A percentile compares a stretch with the other conserved stretches of the same genome.
Conservation (phyloP, 2,113 vertebrate genomes). For the Pedionomus torquatus region DNA sequence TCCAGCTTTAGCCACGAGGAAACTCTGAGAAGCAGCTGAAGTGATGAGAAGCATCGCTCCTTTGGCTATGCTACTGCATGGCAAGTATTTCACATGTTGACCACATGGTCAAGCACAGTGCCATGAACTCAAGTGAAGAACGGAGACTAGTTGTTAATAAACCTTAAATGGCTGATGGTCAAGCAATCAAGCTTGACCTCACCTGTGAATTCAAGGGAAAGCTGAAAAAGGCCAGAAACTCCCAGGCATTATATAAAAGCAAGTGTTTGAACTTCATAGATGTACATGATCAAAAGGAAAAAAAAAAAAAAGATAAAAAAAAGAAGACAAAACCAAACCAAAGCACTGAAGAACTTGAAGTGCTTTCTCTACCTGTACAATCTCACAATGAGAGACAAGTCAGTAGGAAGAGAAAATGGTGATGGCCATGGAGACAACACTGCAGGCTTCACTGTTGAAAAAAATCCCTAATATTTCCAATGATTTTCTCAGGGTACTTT, state of each 20-base stretch:
- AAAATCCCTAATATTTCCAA: neutral
- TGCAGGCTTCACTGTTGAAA: neutral
- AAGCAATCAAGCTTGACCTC: neutral
- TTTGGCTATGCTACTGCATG: neutral
- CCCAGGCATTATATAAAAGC: neutral
- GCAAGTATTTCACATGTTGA: neutral
- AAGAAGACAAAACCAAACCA: neutral
- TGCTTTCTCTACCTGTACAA: neutral
- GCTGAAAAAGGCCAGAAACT: neutral
- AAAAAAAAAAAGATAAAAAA: neutral
- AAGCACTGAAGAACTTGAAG: neutral
- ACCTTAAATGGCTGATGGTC: neutral
- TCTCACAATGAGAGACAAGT: neutral
- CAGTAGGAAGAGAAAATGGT: neutral
- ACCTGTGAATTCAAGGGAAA: neutral
- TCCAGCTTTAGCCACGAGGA: neutral
- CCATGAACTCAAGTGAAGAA: neutral
- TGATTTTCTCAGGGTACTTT: neutral
- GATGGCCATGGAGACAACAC: neutral
- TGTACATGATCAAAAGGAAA: neutral
- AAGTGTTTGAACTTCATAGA: neutral
- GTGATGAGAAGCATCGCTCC: neutral
- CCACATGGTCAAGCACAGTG: neutral
- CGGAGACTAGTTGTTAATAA: neutral
- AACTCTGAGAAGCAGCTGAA: neutral